Conservation (phyloP, 2,113 vertebrate genomes). For the Strix aluco region DNA sequence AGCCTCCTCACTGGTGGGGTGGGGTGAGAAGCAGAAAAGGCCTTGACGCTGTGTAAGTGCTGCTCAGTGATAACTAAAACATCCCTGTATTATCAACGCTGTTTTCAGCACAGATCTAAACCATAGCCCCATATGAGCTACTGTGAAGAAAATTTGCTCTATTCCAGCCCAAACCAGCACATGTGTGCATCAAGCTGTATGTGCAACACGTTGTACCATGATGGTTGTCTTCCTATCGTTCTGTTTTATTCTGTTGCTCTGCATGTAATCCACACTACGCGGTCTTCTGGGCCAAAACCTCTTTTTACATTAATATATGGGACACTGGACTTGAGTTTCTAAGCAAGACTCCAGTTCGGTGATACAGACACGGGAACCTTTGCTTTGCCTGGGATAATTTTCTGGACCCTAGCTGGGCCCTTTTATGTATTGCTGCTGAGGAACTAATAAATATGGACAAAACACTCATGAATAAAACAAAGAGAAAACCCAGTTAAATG, state of each 20-base stretch:
- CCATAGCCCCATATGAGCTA: too few species aligned
- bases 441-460: neutral
- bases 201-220: neutral
- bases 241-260: neutral
- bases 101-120: too few species aligned
- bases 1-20: too few species aligned
- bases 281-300: neutral
- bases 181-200: neutral
- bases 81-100: too few species aligned
- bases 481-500: neutral
- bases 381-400: neutral
- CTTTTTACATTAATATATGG: neutral
- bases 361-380: neutral
- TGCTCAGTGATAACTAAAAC: too few species aligned
- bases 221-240: fast-evolving
- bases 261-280: fast-evolving
- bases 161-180: too few species aligned
- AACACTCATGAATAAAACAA: neutral
- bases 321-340: neutral
- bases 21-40: too few species aligned
- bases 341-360: neutral
- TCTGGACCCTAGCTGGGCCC: neutral
- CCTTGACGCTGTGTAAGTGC: too few species aligned
- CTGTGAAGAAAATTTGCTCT: too few species aligned
- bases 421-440: neutral